Conservation (phyloP, 2,888 invertebrate species). For the Oeneis ivallda region DNA sequence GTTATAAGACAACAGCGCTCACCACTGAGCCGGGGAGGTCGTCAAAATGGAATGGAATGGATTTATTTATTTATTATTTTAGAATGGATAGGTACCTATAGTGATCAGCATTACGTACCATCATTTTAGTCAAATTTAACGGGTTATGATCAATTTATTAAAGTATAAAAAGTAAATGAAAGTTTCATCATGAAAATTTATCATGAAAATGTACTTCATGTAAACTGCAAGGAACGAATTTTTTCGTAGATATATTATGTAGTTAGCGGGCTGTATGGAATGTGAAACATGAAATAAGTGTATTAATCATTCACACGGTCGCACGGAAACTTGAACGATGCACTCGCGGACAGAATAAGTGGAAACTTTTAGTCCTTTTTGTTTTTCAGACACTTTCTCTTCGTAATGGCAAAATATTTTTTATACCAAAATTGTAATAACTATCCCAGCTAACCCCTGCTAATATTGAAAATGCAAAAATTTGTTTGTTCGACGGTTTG, state of each 20-base stretch:
- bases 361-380: not conserved
- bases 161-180: not conserved
- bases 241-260: slow-evolving; percentile 22
- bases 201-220: slow-evolving; percentile 2
- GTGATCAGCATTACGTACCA: no score
- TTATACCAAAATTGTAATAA: no score
- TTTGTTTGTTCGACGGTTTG: no score
- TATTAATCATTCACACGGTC: slow-evolving; percentile 43
- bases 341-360: slow-evolving; percentile 34
- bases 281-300: slow-evolving; percentile 43
- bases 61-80: no score
- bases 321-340: slow-evolving; percentile 36
- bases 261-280: slow-evolving; percentile 34
- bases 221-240: slow-evolving; percentile 22
- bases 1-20: no score
- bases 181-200: slow-evolving; percentile 8
- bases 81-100: no score
- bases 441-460: no score
- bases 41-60: no score
- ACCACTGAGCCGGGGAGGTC: no score
- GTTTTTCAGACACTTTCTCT: not conserved
- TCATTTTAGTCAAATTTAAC: no score
- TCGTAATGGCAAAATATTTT: not conserved
- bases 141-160: no score
- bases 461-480: no score